A percentile compares a stretch with the other conserved stretches of the same genome.
Conservation (phyloP, 1,140 invertebrate species). For the Drosophila pseudoobscura region DNA sequence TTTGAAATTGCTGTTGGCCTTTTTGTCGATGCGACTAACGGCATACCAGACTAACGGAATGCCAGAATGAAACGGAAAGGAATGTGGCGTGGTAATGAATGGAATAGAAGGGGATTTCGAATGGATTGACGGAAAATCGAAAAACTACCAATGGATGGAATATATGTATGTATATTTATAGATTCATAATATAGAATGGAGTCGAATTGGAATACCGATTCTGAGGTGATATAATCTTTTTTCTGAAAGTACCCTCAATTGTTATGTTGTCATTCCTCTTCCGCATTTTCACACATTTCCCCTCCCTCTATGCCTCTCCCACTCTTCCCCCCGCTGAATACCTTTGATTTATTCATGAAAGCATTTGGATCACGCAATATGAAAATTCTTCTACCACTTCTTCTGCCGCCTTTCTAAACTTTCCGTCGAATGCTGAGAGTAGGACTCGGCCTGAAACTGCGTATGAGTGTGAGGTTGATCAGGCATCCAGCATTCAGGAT, state of each 20-base stretch:
- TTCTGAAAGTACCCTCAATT: too few relatives aligned
- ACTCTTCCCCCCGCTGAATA: background rate
- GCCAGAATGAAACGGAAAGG: slow-evolving; percentile 35
- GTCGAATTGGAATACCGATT: too few relatives aligned
- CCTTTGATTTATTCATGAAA: slow-evolving; percentile 49
- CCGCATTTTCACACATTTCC: too few relatives aligned
- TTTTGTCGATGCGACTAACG: slow-evolving; percentile 17
- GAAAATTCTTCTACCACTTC: slow-evolving; percentile 3
- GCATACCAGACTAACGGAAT: slow-evolving; percentile 21
- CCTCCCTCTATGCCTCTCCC: background rate
- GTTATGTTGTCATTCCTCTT: too few relatives aligned
- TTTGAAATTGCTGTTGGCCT: slow-evolving; percentile 54
- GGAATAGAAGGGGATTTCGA: slow-evolving; percentile 8
- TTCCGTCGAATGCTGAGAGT: slow-evolving; percentile 4
- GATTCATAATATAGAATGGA: too few relatives aligned
- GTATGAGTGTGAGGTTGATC: too few relatives aligned
- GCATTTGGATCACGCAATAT: slow-evolving; percentile 55
- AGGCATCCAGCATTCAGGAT: slow-evolving; percentile 6
- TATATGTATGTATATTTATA: too few relatives aligned
- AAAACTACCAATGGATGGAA: background rate
- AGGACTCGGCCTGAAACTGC: too few relatives aligned
- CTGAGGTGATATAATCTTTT: too few relatives aligned
- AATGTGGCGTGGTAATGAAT: slow-evolving; percentile 1
- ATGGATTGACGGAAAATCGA: too few relatives aligned
- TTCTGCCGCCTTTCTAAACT: slow-evolving; percentile 20